Conservation (phyloP, 2,797 vertebrate species). For the Hypotaenidia okinawae region DNA sequence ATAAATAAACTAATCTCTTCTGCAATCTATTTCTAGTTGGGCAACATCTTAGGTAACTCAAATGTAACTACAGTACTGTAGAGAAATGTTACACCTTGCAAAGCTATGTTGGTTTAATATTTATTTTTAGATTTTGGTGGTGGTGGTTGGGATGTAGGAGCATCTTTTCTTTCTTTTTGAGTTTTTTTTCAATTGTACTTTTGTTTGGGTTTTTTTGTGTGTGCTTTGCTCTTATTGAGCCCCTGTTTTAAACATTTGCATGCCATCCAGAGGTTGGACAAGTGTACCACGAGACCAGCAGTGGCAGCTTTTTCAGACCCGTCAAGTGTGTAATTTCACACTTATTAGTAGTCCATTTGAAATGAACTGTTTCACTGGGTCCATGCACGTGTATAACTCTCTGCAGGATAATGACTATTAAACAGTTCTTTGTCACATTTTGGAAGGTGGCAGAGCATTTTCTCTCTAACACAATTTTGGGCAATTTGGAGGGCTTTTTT, state of each 20-base stretch:
- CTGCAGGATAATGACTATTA: background rate
- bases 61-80: background rate
- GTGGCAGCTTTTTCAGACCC: background rate
- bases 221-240: background rate
- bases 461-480: background rate
- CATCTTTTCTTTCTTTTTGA: background rate
- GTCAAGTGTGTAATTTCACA: background rate
- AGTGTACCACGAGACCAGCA: background rate
- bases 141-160: background rate
- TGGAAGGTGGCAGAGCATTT: background rate
- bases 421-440: background rate
- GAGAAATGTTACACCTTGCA: background rate
- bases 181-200: background rate
- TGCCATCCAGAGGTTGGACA: background rate
- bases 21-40: slow-evolving; percentile 17
- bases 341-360: background rate
- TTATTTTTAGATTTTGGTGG: background rate
- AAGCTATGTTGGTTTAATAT: background rate
- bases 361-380: background rate
- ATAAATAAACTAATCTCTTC: slow-evolving; percentile 20
- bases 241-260: background rate
- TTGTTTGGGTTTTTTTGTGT: background rate
- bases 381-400: background rate
- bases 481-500: background rate
- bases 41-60: slow-evolving; percentile 6